phyloP scores from a whole-genome alignment of 1,140 invertebrate species.

The Zaprionus gabonicus region DNA sequence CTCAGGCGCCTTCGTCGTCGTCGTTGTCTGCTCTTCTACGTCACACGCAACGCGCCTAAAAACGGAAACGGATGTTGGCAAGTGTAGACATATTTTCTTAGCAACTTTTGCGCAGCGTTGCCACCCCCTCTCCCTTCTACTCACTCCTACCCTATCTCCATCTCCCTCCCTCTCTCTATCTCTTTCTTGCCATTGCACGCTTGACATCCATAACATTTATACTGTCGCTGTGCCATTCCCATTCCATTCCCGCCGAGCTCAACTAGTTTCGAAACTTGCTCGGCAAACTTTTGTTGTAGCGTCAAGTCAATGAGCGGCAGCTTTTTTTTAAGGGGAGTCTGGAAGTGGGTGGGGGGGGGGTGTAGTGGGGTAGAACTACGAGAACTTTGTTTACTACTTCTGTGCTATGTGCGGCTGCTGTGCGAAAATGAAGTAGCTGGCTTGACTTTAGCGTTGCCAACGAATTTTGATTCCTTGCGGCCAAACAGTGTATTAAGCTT shows the following conservation, averaged over 20 bases:
- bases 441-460: constrained; percentile 62
- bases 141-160: no score
- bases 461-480: constrained; percentile 50
- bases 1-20: constrained; percentile 21
- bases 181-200: no score
- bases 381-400: constrained; percentile 67
- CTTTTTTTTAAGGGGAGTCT: constrained; percentile 45
- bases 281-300: constrained; percentile 66
- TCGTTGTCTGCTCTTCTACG: constrained; percentile 10
- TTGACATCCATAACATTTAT: constrained; percentile 33
- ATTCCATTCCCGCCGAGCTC: constrained; percentile 19
- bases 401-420: constrained; percentile 36
- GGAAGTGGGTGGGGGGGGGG: not conserved
- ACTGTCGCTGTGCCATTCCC: constrained; percentile 18
- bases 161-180: not conserved
- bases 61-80: constrained; percentile 74
- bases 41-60: constrained; percentile 47
- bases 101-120: constrained; percentile 49
- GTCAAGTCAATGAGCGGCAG: constrained; percentile 67
- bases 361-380: not conserved
- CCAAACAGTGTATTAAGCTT: constrained; percentile 68
- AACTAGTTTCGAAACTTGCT: constrained; percentile 61
- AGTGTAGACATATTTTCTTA: constrained; percentile 76
- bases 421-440: constrained; percentile 73
- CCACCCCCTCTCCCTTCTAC: not conserved